A percentile compares a stretch with the other conserved stretches of the same genome.
These are phyloP conservation scores for Rousettus leschenaultii DNA, from an alignment of 2,113 vertebrate species.

Conservation along the genomic window DNA sequence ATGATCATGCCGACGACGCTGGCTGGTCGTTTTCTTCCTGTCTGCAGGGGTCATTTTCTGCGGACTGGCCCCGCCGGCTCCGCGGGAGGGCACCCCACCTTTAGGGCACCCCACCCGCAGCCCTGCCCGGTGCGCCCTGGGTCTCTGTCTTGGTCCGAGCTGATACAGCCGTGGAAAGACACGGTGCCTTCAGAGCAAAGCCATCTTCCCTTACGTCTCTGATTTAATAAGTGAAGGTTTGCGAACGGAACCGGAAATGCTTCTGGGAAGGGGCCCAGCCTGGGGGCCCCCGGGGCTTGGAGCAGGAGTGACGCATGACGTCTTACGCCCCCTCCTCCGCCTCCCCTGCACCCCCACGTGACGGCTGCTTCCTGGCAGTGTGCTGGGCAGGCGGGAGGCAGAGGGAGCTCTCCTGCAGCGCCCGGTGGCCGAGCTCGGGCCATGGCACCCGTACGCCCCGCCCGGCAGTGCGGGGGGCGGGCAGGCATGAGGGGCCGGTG, in stretches of 20 bases:
- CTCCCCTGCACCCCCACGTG: background rate
- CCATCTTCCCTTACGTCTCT: background rate
- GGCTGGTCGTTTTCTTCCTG: background rate
- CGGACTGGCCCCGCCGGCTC: accelerated
- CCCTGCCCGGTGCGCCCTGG: background rate
- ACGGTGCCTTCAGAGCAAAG: background rate
- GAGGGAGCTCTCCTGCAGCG: too few species aligned
- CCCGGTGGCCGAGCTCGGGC: too few species aligned
- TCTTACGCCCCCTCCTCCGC: background rate
- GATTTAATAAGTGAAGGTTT: conserved; percentile 55
- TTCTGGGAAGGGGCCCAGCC: background rate
- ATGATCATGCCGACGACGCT: accelerated
- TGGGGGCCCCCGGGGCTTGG: background rate
- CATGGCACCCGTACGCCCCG: conserved; percentile 77
- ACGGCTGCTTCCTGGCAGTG: background rate
- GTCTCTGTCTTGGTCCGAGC: conserved; percentile 5
- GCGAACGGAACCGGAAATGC: background rate
- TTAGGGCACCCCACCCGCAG: background rate
- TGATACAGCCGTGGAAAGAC: background rate
- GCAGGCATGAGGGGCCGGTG: conserved; percentile 71
- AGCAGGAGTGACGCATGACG: background rate
- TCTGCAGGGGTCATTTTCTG: background rate
- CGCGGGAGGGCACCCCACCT: too few species aligned
- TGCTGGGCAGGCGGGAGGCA: background rate
- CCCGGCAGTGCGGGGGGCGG: conserved; percentile 52